Evolutionary conservation across 1,140 invertebrate genomes (phyloP).

Genomic region (Alviniconcha marisindica): DNA sequence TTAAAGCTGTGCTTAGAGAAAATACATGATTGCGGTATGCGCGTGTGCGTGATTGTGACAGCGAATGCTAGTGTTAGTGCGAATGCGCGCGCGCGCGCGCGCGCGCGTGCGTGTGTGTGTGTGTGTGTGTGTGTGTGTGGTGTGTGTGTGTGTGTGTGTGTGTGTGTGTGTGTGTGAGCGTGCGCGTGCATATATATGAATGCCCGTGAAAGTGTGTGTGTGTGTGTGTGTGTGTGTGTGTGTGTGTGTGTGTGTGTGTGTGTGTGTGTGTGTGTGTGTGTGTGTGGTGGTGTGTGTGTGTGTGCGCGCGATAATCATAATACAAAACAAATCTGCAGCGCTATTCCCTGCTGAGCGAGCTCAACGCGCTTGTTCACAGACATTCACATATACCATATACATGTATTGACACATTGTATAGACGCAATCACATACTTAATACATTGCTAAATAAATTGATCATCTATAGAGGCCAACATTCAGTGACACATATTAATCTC

Average conservation of each 20-base stretch:
- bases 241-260: conserved; percentile 15
- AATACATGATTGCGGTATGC: no score
- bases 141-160: neutral
- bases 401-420: no score
- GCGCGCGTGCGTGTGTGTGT: conserved; percentile 3
- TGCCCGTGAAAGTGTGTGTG: neutral
- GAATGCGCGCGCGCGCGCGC: neutral
- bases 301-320: neutral
- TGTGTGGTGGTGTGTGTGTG: conserved; percentile 5
- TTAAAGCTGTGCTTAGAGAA: no score
- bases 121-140: neutral
- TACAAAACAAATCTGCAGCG: no score
- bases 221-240: neutral
- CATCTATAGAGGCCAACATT: no score
- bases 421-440: no score
- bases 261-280: conserved; percentile 19
- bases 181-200: neutral
- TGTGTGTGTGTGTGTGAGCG: neutral
- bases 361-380: no score
- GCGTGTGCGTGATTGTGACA: neutral
- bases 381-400: no score
- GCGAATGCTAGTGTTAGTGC: neutral
- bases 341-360: no score
- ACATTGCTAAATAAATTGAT: no score
- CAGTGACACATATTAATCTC: no score